Evolutionary conservation across 1,140 invertebrate genomes (phyloP), one percentile per base, ranked within the genome.

Genomic region (Drosophila sproati): DNA sequence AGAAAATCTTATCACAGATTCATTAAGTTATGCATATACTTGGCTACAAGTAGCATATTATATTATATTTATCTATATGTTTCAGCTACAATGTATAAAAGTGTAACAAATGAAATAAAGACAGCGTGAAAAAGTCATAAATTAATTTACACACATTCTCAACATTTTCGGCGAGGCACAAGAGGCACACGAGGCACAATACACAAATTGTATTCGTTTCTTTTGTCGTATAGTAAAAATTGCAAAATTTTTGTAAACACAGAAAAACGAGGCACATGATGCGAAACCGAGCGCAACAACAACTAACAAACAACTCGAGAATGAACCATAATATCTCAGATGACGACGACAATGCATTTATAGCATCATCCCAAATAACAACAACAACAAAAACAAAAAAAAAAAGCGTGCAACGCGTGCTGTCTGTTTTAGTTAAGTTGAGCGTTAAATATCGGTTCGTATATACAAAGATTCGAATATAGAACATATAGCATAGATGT

Each of bases 61-160:
- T 64, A 41, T 48, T 55, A 45, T 45, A 29, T 56, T 41, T 20
- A 37, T 35, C 1, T n/a, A 29, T 55, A 32, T 35, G 7, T 20
- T 20, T 20, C 20, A 35, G 10, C 5, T 20, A 55, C 50, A 50
- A 29, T 45, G 63, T 60, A 66, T 63, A 66, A 66, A 73, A 77
- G 64, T 73, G 37, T 51, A 70, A 63, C 59, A 79, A 72, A 83
- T 80, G 39, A 68, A 83, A 52, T 80, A 61, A 72, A 61, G 41
- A 4, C 43, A 52, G 62, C 82, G 75, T 80, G 82, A 71, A 68
- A 73, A 80, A 80, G 55, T 71, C 71, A 87, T 87, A 88, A 87
- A 87, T 87, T 87, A 83, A 88, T 87, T 80, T 88, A 68, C 51
- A 88, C 61, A 89, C 83, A 87, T 87, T 88, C 85, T 51, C 70